Percentiles rank a stretch among this genome's conserved stretches.
Conservation (phyloP, 1,140 invertebrate genomes). For the Diachasmimorpha longicaudata region DNA sequence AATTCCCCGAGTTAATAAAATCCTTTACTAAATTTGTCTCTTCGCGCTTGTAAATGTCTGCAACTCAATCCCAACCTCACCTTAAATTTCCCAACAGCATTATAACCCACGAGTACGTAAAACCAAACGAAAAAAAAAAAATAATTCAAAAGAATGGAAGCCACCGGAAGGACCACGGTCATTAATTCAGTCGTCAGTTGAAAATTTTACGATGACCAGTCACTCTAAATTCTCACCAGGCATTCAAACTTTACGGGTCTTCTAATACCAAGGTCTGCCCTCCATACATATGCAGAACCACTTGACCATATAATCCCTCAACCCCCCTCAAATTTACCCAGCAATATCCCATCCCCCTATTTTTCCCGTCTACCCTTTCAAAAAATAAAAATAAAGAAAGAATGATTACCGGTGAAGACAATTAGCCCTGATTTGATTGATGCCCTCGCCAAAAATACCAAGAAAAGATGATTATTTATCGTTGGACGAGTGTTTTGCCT, state of each 20-base stretch:
- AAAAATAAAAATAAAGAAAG: not conserved
- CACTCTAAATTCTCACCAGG: not conserved
- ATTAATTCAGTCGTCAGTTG: not conserved
- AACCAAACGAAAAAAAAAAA: no score
- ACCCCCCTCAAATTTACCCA: not conserved
- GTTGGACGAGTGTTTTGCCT: not conserved
- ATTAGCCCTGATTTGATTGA: not conserved
- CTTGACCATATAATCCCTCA: not conserved
- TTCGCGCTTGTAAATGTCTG: not conserved
- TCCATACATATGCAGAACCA: not conserved
- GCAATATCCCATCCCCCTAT: not conserved
- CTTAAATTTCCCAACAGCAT: not conserved
- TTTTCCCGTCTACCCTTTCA: not conserved
- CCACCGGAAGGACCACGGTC: not conserved
- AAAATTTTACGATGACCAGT: not conserved
- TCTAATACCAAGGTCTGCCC: not conserved
- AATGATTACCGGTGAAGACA: not conserved
- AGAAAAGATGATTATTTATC: not conserved
- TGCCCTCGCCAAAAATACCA: not conserved
- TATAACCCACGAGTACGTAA: no score
- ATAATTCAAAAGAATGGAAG: not conserved
- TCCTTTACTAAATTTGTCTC: not conserved
- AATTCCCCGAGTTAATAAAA: not conserved
- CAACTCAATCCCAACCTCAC: not conserved
- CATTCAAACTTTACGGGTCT: not conserved